A percentile compares a stretch with the other conserved stretches of the same genome.
Conservation (phyloP, 2,113 vertebrate species). For the Lophotis ruficrista region DNA sequence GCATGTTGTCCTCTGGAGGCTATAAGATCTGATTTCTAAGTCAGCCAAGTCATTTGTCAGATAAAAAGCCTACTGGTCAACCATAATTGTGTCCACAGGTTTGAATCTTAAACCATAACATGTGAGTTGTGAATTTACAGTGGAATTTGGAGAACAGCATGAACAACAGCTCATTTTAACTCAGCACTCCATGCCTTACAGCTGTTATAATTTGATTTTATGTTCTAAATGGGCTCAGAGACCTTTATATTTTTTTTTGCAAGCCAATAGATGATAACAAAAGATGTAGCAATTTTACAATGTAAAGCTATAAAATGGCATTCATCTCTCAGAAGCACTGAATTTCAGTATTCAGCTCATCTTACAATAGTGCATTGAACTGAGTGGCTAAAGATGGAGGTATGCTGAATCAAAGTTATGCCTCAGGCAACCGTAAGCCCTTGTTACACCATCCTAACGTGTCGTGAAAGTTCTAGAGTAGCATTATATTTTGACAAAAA, state of each 20-base stretch:
- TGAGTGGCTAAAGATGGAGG: slow-evolving; percentile 43
- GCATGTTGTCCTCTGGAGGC: slow-evolving; percentile 48
- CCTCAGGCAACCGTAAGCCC: slow-evolving; percentile 42
- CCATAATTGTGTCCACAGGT: slow-evolving; percentile 63
- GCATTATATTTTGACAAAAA: slow-evolving; percentile 60
- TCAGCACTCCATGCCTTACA: background rate
- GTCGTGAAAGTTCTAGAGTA: slow-evolving; percentile 59
- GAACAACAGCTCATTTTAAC: background rate
- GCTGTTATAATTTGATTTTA: slow-evolving; percentile 9
- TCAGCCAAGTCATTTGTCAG: slow-evolving; percentile 54
- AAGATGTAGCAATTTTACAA: slow-evolving; percentile 13
- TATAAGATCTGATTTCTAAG: slow-evolving; percentile 62
- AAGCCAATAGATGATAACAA: slow-evolving; percentile 17
- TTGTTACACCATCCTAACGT: slow-evolving; percentile 53
- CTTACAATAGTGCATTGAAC: slow-evolving; percentile 35
- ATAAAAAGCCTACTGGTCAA: slow-evolving; percentile 66
- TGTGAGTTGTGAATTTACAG: slow-evolving; percentile 38
- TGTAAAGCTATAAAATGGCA: background rate
- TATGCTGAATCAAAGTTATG: slow-evolving; percentile 65
- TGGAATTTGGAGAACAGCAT: background rate
- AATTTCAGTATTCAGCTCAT: slow-evolving; percentile 51
- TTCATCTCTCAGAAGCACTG: background rate
- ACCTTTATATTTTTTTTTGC: slow-evolving; percentile 15
- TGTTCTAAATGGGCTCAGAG: background rate
- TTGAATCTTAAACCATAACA: slow-evolving; percentile 57